Percentiles rank a stretch among this genome's conserved stretches.
These are phyloP conservation scores for Corythaeola cristata DNA, from an alignment of 2,113 vertebrate species.

Conservation along the genomic window DNA sequence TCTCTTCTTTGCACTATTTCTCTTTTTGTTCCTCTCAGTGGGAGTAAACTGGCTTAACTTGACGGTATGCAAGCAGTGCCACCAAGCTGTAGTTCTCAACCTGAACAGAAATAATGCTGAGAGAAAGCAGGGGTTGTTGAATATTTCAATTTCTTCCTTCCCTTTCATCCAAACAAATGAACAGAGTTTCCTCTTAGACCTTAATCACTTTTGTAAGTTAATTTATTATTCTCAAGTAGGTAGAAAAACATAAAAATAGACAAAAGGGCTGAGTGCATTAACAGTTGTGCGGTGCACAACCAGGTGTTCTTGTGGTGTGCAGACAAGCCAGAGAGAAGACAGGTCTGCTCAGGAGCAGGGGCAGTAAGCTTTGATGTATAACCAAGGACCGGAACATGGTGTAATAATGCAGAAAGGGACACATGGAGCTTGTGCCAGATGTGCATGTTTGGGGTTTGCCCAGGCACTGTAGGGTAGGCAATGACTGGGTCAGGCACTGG, in stretches of 20 bases:
- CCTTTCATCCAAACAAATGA: not conserved
- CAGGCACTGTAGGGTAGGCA: not conserved
- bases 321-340: not conserved
- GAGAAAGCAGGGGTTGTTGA: not conserved
- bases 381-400: rapidly evolving
- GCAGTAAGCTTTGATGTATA: not conserved
- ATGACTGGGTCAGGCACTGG: not conserved
- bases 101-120: not conserved
- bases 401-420: not conserved
- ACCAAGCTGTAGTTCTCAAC: not conserved
- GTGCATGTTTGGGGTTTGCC: not conserved
- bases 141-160: not conserved
- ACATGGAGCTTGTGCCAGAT: not conserved
- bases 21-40: not conserved
- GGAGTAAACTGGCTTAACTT: not conserved
- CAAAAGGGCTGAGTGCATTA: not conserved
- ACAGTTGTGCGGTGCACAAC: not conserved
- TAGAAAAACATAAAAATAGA: not conserved
- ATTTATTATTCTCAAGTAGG: not conserved
- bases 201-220: not conserved
- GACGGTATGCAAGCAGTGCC: not conserved
- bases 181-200: not conserved
- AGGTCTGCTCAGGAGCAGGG: not conserved
- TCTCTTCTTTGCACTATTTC: not conserved
- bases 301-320: not conserved